Evolutionary conservation across 35 echinoderm and acorn worm genomes (phyloP).

Genomic region (Apostichopus japonicus): DNA sequence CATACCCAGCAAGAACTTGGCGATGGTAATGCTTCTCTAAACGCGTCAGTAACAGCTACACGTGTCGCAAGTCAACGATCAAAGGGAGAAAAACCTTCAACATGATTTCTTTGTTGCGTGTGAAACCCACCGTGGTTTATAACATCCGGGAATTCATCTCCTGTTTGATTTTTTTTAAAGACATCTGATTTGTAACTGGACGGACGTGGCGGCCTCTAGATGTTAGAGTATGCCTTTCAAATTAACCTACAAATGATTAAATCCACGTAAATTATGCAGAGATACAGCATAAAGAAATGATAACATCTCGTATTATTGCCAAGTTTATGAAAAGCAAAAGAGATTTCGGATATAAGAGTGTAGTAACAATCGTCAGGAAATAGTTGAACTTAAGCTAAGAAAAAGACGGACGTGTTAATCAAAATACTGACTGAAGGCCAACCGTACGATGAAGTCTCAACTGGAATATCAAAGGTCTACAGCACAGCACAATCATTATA

Average conservation of each 20-base stretch:
- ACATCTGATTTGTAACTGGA: neutral
- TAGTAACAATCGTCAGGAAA: neutral
- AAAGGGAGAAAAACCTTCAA: neutral
- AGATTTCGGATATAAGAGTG: neutral
- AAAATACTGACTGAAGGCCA: too few relatives aligned
- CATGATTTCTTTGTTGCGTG: slow-evolving; percentile 55
- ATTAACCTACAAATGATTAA: too few relatives aligned
- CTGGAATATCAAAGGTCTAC: too few relatives aligned
- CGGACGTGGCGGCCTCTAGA: neutral
- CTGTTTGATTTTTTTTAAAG: neutral
- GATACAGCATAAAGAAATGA: neutral
- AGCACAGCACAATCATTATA: too few relatives aligned
- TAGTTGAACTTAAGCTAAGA: too few relatives aligned
- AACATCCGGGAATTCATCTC: slow-evolving; percentile 40
- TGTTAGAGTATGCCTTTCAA: too few relatives aligned
- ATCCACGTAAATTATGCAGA: too few relatives aligned
- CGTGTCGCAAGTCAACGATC: slow-evolving; percentile 28
- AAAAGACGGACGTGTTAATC: too few relatives aligned
- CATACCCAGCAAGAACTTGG: neutral
- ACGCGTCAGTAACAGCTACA: slow-evolving; percentile 12
- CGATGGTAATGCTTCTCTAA: neutral
- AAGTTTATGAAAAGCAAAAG: neutral
- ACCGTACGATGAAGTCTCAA: too few relatives aligned
- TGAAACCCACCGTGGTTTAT: slow-evolving; percentile 44
- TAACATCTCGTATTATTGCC: neutral